Evolutionary conservation across 2,113 vertebrate genomes (phyloP).

Genomic region (Pongo pygmaeus): DNA sequence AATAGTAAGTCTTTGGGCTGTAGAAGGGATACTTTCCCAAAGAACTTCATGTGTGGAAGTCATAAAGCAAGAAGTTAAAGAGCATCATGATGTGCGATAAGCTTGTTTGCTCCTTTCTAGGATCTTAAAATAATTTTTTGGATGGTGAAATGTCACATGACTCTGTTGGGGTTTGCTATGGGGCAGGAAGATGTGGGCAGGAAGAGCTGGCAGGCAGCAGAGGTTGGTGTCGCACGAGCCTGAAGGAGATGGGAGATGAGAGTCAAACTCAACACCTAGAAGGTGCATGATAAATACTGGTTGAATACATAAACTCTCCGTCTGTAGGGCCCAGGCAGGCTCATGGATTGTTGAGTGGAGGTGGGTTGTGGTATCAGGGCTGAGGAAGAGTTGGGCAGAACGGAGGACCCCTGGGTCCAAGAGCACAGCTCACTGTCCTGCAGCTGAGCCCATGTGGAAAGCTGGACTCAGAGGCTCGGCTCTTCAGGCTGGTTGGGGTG

Average conservation of each 20-base stretch:
- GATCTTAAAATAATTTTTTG: neutral
- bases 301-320: neutral
- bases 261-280: neutral
- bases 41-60: neutral
- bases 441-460: neutral
- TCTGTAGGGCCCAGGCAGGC: neutral
- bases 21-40: neutral
- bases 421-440: neutral
- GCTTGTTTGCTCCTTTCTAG: conserved; percentile 4
- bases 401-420: neutral
- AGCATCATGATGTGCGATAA: neutral
- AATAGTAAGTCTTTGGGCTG: neutral
- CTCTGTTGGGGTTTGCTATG: neutral
- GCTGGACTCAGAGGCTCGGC: neutral
- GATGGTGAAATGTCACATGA: neutral
- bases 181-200: neutral
- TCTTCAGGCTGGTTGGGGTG: neutral
- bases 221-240: neutral
- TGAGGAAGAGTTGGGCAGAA: neutral
- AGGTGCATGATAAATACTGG: neutral
- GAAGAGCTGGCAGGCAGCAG: neutral
- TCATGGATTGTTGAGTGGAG: neutral
- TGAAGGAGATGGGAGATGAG: neutral
- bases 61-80: neutral
- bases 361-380: neutral